Evolutionary conservation across 2,113 vertebrate species (phyloP).

Genomic region (Empidonax traillii): DNA sequence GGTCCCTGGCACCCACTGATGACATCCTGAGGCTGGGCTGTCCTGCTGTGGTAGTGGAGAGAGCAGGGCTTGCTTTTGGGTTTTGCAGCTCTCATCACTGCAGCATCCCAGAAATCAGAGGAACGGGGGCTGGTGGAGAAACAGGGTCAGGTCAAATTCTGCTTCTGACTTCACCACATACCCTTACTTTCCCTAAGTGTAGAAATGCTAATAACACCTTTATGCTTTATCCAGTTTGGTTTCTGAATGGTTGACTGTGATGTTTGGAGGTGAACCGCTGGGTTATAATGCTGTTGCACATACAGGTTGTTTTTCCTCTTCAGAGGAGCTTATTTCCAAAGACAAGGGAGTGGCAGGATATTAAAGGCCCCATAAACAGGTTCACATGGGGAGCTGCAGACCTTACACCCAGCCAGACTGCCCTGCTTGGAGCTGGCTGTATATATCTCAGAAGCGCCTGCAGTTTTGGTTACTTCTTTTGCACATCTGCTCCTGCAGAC

Average conservation of each 20-base stretch:
- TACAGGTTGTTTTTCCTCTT: neutral
- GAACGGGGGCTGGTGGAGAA: neutral
- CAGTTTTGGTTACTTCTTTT: neutral
- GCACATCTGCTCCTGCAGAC: neutral
- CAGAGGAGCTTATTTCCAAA: neutral
- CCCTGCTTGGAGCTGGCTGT: neutral
- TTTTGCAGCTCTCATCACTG: neutral
- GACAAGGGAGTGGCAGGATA: neutral
- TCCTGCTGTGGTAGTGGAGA: fast-evolving
- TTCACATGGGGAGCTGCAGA: fast-evolving
- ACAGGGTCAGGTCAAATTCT: neutral
- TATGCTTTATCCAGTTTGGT: neutral
- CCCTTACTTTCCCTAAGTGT: neutral
- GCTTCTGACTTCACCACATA: neutral
- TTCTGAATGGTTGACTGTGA: neutral
- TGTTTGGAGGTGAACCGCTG: neutral
- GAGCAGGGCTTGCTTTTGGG: neutral
- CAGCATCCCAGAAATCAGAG: neutral
- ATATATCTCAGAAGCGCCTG: neutral
- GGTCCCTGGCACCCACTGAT: neutral
- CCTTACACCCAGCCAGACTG: neutral
- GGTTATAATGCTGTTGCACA: neutral
- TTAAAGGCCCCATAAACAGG: neutral
- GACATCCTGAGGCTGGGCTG: neutral
- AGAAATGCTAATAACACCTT: neutral